These are phyloP conservation scores for Bombus confusus DNA, from an alignment of 1,140 invertebrate species.

Conservation along the genomic window DNA sequence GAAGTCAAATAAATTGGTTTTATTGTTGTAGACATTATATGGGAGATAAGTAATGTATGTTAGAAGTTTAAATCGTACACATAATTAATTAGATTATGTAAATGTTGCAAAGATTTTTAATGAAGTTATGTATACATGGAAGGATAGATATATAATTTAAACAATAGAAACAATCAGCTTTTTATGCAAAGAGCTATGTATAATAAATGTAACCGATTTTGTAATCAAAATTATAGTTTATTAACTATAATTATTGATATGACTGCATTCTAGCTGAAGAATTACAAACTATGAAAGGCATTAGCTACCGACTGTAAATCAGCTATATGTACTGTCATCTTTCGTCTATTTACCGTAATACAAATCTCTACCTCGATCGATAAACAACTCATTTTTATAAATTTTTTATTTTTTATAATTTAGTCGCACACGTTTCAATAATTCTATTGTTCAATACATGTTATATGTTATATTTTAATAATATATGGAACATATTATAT, in stretches of 20 bases:
- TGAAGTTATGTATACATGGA: neutral
- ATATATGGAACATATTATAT: neutral
- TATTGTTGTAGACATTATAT: neutral
- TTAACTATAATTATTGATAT: conserved; percentile 67
- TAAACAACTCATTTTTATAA: neutral
- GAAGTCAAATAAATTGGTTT: neutral
- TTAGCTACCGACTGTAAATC: conserved; percentile 35
- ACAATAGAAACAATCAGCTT: neutral
- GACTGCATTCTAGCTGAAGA: conserved; percentile 58
- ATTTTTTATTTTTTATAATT: neutral
- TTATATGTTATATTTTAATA: neutral
- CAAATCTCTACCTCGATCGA: neutral
- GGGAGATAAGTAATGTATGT: neutral
- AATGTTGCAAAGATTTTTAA: neutral
- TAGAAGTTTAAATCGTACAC: neutral
- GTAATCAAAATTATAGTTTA: conserved; percentile 36
- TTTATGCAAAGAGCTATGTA: neutral
- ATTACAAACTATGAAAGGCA: conserved; percentile 59
- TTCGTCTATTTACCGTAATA: neutral
- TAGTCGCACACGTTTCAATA: neutral
- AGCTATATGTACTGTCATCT: conserved; percentile 21
- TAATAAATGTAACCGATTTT: conserved; percentile 60
- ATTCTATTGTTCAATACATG: neutral
- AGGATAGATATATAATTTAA: neutral
- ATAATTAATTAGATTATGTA: neutral